Conservation (phyloP, 1,140 invertebrate species). For the Bathynomus jamesi region DNA sequence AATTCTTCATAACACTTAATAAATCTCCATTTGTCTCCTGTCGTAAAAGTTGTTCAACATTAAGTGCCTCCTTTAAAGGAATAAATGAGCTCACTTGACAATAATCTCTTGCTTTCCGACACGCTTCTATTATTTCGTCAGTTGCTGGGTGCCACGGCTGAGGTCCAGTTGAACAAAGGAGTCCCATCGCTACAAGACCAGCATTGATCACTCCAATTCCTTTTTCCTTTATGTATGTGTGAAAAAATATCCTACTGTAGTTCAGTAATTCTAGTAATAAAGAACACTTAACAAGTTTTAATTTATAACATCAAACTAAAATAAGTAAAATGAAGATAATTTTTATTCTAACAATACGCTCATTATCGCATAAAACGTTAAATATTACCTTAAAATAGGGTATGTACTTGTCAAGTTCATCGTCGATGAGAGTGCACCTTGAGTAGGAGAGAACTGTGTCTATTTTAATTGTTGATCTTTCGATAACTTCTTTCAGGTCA, state of each 20-base stretch:
- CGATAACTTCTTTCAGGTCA: not conserved
- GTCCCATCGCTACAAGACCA: not conserved
- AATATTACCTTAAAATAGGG: slow-evolving; percentile 20
- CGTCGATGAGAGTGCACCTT: slow-evolving; percentile 3
- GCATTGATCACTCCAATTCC: slow-evolving; percentile 4
- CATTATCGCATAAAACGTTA: too few relatives aligned
- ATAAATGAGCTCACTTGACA: not conserved
- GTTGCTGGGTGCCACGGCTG: slow-evolving; percentile 7
- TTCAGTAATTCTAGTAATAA: too few relatives aligned
- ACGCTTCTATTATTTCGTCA: not conserved
- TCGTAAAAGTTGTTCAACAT: too few relatives aligned
- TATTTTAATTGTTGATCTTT: not conserved
- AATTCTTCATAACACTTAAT: too few relatives aligned
- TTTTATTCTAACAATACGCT: too few relatives aligned
- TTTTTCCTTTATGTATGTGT: too few relatives aligned
- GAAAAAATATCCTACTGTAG: too few relatives aligned
- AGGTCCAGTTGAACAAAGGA: not conserved
- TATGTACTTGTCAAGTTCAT: slow-evolving; percentile 1
- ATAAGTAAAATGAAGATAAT: too few relatives aligned
- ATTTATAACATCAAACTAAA: too few relatives aligned
- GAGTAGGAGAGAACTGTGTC: slow-evolving; percentile 6
- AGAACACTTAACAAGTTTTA: too few relatives aligned
- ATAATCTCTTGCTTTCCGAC: not conserved
- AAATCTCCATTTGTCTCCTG: too few relatives aligned
- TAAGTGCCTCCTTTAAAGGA: too few relatives aligned